Base-by-base conservation (phyloP, 53 echinoderm and acorn worm species). In the Apostichopus leukothele region DNA sequence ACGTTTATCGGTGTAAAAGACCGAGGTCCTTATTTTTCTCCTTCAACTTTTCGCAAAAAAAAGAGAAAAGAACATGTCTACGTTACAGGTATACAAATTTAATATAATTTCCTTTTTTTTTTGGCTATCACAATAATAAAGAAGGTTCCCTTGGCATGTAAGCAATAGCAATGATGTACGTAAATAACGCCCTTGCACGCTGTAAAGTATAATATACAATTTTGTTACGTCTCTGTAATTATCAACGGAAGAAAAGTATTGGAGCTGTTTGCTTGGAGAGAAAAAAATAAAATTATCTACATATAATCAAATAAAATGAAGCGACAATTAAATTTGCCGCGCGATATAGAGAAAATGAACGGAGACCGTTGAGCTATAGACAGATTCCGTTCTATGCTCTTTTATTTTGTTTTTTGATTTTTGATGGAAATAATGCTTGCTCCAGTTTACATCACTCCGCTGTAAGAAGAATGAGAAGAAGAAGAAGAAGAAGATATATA, bases 221-320 rank as follows among this genome's bases (percentile, higher is more conserved):
- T 81, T 54, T 59, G 19, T 59, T 55, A 81, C 59, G 81, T 81
- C 81, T 81, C 60, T 55, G 21, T 55, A 81, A 55, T 81, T 71
- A 71, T 71, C 71, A 71, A 71, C 11, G 81, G 19, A 59, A 51
- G 8, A 79, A 79, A 81, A 59, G 20, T 81, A 55, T 21, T 59
- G 81, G 23, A 25, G 81, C 81, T 81, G 81, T 81, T 81, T 81
- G 81, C 59, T 59, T 22, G 55, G 19, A 81, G 55, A 63, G 39
- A 39, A 39, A 81, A 81, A 81, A 81, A 81, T 81, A 81, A 81
- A 81, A 81, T 81, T 81, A 81, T 81, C 54, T 18, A 81, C 50
- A 59, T 81, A 59, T 81, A 81, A 81, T 81, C 81, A 81, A 81
- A 81, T 81, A 57, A 81, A 81, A 21, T 81, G 81, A 22, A 54